These are phyloP conservation scores for Streblospio benedicti DNA, from an alignment of 1,140 invertebrate species.

Conservation along the genomic window DNA sequence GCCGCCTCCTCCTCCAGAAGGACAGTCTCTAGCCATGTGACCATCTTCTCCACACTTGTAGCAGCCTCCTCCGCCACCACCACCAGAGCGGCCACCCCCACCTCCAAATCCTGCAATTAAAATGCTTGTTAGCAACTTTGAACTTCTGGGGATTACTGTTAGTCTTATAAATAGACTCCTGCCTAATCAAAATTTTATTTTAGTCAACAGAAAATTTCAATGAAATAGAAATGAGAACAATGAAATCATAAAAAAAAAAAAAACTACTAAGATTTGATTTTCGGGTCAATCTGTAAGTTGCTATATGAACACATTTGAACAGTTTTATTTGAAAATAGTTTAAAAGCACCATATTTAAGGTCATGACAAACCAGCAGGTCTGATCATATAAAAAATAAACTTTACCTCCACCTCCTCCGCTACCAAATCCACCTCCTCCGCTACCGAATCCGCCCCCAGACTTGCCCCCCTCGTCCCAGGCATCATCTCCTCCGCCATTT, in stretches of 20 bases:
- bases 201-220: constrained; percentile 14
- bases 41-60: constrained; percentile 26
- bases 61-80: constrained; percentile 17
- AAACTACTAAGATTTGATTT: constrained; percentile 6
- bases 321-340: too few relatives aligned
- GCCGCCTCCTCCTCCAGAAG: constrained; percentile 12
- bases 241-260: background rate
- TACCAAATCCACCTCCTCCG: constrained; percentile 8
- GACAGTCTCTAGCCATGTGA: constrained; percentile 23
- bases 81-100: constrained; percentile 20
- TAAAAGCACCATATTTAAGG: too few relatives aligned
- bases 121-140: too few relatives aligned
- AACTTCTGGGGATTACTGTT: too few relatives aligned
- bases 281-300: background rate
- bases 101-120: background rate
- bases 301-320: too few relatives aligned
- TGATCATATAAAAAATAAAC: background rate
- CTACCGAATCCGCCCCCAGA: constrained; percentile 22
- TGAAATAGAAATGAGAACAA: background rate
- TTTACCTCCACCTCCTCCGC: background rate
- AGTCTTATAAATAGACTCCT: constrained; percentile 11
- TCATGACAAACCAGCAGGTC: too few relatives aligned
- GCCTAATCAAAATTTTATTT: constrained; percentile 1
- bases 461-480: background rate
- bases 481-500: constrained; percentile 11